Conservation (phyloP, 2,888 invertebrate species). For the Ferrisia virgata region DNA sequence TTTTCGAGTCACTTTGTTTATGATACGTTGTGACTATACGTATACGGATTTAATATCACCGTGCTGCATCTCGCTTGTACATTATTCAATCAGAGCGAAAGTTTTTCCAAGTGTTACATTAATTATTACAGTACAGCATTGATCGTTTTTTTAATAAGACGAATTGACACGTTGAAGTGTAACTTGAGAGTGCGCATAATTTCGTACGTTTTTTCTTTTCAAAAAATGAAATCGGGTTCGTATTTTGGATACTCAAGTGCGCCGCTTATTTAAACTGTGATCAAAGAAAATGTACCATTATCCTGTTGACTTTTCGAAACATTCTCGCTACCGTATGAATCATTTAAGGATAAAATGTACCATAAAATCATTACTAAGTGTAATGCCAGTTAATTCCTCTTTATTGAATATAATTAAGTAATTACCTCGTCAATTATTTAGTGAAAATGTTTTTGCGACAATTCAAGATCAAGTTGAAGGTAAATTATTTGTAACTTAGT, state of each 20-base stretch:
- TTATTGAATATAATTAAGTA: constrained; percentile 13
- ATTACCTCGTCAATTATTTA: background rate
- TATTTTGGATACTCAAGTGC: background rate
- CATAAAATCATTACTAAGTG: constrained; percentile 6
- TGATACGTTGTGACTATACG: constrained; percentile 6
- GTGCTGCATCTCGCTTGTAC: constrained; percentile 18
- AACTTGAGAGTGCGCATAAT: constrained; percentile 5
- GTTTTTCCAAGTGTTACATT: background rate
- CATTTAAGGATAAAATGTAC: background rate
- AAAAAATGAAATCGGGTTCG: constrained; percentile 10
- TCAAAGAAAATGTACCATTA: background rate
- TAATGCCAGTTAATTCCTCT: background rate
- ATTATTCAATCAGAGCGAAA: background rate
- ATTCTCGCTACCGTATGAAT: background rate
- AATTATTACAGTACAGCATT: background rate
- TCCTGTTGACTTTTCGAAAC: background rate
- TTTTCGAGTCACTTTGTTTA: constrained; percentile 25
- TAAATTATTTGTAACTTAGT: constrained; percentile 1
- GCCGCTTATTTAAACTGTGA: background rate
- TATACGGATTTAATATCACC: background rate
- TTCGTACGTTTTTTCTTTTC: background rate
- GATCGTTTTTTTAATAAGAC: background rate
- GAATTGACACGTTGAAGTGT: constrained; percentile 1
- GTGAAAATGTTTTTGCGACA: constrained; percentile 19
- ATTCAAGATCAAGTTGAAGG: constrained; percentile 32